phyloP scores from a whole-genome alignment of 2,888 invertebrate species.

The Eristalis tenax region DNA sequence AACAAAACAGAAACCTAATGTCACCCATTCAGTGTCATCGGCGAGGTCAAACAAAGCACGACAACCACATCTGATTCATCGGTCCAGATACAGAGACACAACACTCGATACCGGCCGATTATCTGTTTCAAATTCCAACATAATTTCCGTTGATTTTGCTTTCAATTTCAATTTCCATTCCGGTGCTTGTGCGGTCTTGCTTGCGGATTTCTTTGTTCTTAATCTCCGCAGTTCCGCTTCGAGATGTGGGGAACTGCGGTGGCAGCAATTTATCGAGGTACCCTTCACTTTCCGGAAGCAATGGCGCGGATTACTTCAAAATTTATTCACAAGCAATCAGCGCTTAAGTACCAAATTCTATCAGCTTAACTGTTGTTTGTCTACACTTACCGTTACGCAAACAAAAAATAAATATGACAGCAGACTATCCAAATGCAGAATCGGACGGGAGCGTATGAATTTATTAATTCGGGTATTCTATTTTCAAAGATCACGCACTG shows the following conservation, averaged over 20 bases:
- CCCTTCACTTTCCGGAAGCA: conserved; percentile 48
- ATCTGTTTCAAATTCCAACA: not conserved
- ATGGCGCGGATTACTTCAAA: not conserved
- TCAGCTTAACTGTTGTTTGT: not conserved
- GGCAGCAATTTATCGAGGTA: conserved; percentile 9
- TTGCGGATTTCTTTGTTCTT: conserved; percentile 21
- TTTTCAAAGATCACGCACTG: not conserved
- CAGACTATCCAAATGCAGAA: not conserved
- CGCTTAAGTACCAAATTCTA: not conserved
- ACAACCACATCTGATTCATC: not conserved
- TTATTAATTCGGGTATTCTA: not conserved
- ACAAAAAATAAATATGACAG: not conserved
- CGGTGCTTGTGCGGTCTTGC: not conserved
- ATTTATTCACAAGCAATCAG: not conserved
- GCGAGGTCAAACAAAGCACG: not conserved
- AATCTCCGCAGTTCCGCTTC: conserved; percentile 28
- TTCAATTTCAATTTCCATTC: not conserved
- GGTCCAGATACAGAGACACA: not conserved
- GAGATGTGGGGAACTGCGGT: not conserved
- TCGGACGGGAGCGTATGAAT: not conserved
- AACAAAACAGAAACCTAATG: not conserved
- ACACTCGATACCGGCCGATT: not conserved
- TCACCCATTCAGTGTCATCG: not conserved
- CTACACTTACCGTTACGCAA: conserved; percentile 22
- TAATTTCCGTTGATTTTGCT: not conserved